Evolutionary conservation across 2,888 invertebrate species (phyloP).

Genomic region (Campoletis raptor): DNA sequence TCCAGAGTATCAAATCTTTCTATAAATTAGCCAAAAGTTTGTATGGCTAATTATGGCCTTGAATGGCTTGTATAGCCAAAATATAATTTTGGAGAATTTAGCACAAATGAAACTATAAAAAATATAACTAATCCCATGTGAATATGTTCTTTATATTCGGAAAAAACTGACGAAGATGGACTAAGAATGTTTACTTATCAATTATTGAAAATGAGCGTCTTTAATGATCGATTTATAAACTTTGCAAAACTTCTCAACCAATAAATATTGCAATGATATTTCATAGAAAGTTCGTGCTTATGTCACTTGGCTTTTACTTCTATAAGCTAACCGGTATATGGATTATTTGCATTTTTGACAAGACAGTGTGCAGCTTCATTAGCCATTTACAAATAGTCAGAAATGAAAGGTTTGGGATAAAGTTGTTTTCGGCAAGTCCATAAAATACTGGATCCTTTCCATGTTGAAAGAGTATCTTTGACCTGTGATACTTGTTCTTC

Average conservation of each 20-base stretch:
- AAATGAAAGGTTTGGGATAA: neutral
- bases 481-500: neutral
- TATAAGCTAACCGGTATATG: neutral
- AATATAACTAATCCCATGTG: neutral
- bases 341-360: neutral
- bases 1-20: neutral
- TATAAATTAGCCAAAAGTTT: neutral
- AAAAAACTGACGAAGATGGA: neutral
- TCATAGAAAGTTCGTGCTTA: neutral
- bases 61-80: too few species aligned
- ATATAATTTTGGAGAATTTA: neutral
- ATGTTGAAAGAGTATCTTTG: slow-evolving; percentile 2
- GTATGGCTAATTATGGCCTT: too few species aligned
- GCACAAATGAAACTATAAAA: neutral
- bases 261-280: neutral
- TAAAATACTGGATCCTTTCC: neutral
- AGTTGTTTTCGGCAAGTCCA: neutral
- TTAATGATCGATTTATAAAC: neutral
- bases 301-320: neutral
- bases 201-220: too few species aligned
- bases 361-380: neutral
- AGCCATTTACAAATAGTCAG: neutral
- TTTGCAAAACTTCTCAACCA: neutral
- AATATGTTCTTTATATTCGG: neutral
- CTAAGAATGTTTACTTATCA: too few species aligned